Evolutionary conservation across 2,888 invertebrate species (phyloP).

Genomic region (Aspidapion aeneum): DNA sequence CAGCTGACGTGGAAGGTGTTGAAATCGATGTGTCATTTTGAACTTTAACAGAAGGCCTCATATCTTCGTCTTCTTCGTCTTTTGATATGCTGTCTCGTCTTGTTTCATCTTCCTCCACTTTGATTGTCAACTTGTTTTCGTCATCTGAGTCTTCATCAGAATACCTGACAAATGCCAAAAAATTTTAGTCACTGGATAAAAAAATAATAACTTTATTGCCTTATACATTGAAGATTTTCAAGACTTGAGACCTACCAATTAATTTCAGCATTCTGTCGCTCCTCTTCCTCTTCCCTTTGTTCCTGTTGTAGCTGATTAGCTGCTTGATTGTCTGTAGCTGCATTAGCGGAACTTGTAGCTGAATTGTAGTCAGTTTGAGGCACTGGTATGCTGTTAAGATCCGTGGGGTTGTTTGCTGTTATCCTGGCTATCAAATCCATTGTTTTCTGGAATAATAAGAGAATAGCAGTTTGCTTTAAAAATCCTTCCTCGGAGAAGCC

Average conservation of each 20-base stretch:
- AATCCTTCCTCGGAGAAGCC: too few species aligned
- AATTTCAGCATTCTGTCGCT: not conserved
- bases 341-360: not conserved
- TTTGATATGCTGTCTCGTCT: constrained; percentile 16
- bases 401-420: constrained; percentile 62
- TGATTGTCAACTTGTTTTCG: constrained; percentile 42
- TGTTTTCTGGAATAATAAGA: constrained; percentile 56
- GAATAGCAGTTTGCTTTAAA: too few species aligned
- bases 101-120: constrained; percentile 43
- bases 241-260: constrained; percentile 12
- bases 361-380: not conserved
- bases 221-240: constrained; percentile 31
- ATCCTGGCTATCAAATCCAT: constrained; percentile 64
- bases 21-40: not conserved
- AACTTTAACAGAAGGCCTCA: not conserved
- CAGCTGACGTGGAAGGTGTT: not conserved
- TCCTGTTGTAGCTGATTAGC: not conserved
- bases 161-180: constrained; percentile 70
- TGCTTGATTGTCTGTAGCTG: too few species aligned
- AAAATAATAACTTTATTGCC: constrained; percentile 45
- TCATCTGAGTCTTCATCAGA: constrained; percentile 74
- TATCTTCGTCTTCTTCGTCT: constrained; percentile 5
- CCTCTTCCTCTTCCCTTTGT: too few species aligned
- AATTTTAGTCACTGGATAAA: too few species aligned
- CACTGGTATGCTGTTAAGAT: constrained; percentile 40